Base-by-base conservation (phyloP, 2,113 vertebrate species). In the Enhydra lutris region DNA sequence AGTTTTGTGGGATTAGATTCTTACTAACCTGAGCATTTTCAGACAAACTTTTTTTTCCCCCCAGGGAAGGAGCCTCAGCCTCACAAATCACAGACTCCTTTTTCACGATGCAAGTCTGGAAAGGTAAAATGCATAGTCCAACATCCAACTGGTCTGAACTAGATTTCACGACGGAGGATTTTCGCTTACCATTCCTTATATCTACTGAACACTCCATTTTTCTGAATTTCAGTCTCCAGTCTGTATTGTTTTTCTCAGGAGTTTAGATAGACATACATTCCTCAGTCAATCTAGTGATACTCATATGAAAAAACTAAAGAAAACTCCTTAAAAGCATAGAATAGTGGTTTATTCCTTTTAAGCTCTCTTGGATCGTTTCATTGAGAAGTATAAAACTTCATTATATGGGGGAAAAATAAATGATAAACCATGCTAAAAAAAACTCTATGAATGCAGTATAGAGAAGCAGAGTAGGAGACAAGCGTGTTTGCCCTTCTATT, bases 261-360 rank as follows among this genome's bases (percentile, higher is more conserved):
- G 29, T 76, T 89, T 74, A 74, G 31, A 78, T 67, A 79, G 31
- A 78, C 39, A 94, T 71, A 97, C 61, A 97, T 95, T 96, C 86
- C 13, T 93, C 23, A 24, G 55, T 93, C 93, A 73, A 67, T 61
- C 34, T 88, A 84, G 4, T 61, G 29, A 84, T 79, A 74, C 9
- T 57, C 8, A n/a, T 26, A 50, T 31, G n/a, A 69, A 79, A 83
- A 96, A n/a, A 7, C n/a, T 74, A 80, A 61, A 92, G 24, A 88
- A 95, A 95, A 45, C 14, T 52, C 52, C 42, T 92, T 92, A 45
- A 78, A 76, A 96, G 57, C n/a, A 90, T n/a, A 47, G 34, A 87
- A 55, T 88, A 98, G 89, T 96, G 97, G 90, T 97, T 97, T 94
- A 55, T 92, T 89, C 55, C 13, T 50, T 93, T 31, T 88, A 45